Conservation (phyloP, 2,113 vertebrate genomes). For the Cephalopholis sonnerati region DNA sequence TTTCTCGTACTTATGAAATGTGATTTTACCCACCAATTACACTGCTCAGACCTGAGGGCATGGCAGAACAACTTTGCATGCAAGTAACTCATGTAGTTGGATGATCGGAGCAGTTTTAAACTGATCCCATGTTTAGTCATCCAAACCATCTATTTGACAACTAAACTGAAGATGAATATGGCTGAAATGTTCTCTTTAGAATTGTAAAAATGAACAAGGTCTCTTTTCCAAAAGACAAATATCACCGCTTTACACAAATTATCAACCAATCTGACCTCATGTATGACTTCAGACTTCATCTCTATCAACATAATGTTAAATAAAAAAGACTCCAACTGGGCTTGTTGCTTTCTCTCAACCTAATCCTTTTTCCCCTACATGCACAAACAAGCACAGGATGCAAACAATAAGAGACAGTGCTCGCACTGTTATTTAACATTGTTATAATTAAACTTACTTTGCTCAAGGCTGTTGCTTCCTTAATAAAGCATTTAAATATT, state of each 20-base stretch:
- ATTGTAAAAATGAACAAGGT: not conserved
- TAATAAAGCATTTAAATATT: constrained; percentile 39
- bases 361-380: not conserved
- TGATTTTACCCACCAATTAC: not conserved
- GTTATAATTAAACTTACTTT: constrained; percentile 19
- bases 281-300: not conserved
- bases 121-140: not conserved
- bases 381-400: not conserved
- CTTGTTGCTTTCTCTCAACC: not conserved
- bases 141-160: not conserved
- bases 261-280: not conserved
- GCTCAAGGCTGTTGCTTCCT: constrained; percentile 21
- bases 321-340: no score
- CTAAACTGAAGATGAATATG: not conserved
- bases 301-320: not conserved
- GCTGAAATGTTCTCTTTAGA: not conserved
- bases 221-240: not conserved
- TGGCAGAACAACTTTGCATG: no score
- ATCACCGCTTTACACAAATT: not conserved
- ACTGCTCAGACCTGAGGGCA: not conserved
- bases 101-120: not conserved
- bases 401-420: not conserved
- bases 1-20: no score
- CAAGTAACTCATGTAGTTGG: not conserved
- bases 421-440: constrained; percentile 7